A percentile compares a stretch with the other conserved stretches of the same genome.
Conservation (phyloP, 2,113 vertebrate species). For the Probosciger aterrimus region DNA sequence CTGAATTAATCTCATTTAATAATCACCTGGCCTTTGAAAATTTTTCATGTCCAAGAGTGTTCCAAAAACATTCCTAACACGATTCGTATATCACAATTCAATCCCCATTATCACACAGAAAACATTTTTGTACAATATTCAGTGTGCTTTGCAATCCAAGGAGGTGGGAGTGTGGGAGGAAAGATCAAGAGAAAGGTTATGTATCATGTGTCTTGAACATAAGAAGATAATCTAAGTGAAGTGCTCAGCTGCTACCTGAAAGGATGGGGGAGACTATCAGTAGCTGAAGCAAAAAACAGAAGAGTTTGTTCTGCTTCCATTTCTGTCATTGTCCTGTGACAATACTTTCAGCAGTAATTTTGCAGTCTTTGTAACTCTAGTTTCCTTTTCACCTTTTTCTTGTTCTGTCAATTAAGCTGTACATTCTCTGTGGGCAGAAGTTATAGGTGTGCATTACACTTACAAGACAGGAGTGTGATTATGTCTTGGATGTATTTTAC, state of each 20-base stretch:
- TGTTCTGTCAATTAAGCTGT: not conserved
- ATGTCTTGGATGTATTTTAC: not conserved
- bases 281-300: not conserved
- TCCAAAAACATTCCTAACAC: not conserved
- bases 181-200: not conserved
- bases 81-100: accelerated
- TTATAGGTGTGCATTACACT: not conserved
- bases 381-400: not conserved
- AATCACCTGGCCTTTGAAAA: not conserved
- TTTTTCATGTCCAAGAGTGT: not conserved
- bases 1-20: not conserved
- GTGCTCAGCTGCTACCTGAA: not conserved
- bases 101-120: not conserved
- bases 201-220: not conserved
- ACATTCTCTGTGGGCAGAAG: not conserved
- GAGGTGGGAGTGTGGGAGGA: not conserved
- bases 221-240: not conserved
- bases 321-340: not conserved
- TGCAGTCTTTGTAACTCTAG: not conserved
- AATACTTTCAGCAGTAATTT: not conserved
- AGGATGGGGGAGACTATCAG: accelerated
- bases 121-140: not conserved
- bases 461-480: not conserved
- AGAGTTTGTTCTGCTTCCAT: not conserved
- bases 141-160: not conserved